These are phyloP conservation scores for Muntiacus reevesi DNA, from an alignment of 2,113 vertebrate species.

Conservation along the genomic window DNA sequence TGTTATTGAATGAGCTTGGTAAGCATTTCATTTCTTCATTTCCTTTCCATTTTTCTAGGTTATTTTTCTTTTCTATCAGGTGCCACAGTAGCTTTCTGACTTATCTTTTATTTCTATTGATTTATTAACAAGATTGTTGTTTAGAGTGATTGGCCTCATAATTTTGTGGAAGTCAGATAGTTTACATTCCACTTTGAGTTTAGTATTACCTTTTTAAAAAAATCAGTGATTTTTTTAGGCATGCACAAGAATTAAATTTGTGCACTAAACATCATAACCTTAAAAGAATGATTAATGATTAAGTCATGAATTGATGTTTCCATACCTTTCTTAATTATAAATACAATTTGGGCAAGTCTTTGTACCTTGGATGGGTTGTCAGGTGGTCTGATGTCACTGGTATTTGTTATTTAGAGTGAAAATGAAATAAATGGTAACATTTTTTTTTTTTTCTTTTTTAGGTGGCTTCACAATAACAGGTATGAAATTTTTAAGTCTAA, in stretches of 20 bases:
- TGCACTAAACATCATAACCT: not conserved
- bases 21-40: conserved; percentile 83
- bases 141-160: conserved; percentile 42
- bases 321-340: not conserved
- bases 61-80: conserved; percentile 59
- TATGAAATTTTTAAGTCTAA: conserved; percentile 77
- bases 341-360: conserved; percentile 14
- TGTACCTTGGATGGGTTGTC: not conserved
- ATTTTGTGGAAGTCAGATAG: conserved; percentile 54
- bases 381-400: not conserved
- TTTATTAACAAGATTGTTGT: conserved; percentile 56
- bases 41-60: conserved; percentile 75
- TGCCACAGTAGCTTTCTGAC: conserved; percentile 22
- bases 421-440: conserved; percentile 72
- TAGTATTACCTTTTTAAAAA: not conserved
- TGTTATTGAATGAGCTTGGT: conserved; percentile 91
- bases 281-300: conserved; percentile 27
- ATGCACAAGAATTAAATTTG: conserved; percentile 12
- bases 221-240: not conserved
- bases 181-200: conserved; percentile 2
- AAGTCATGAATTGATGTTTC: not conserved
- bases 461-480: conserved; percentile 89
- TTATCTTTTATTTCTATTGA: conserved; percentile 25
- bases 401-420: not conserved
- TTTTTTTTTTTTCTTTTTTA: conserved; percentile 76